Evolutionary conservation across 2,113 vertebrate species (phyloP), one percentile per base, ranked within the genome.

Genomic region (Gnathonemus echidnorhynchus): DNA sequence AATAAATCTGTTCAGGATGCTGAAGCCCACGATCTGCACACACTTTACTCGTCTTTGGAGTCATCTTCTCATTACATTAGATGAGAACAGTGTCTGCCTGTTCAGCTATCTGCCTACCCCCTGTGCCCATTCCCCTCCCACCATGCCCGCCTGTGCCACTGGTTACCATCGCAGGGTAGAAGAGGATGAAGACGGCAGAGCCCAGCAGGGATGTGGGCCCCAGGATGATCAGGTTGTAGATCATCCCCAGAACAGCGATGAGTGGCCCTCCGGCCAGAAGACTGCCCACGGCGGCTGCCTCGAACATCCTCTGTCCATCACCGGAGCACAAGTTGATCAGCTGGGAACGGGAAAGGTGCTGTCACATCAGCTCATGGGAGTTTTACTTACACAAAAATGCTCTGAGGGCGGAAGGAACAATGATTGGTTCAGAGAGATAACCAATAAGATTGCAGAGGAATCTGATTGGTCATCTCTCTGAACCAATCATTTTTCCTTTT

Each of bases 231-330:
- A 98, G 95, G 31, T 96, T 99, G 93, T 98, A 99, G 89, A 95
- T 94, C 91, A 98, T 97, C 86, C 98, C 98, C 66, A 99, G 94
- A 15, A 98, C 94, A 35, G 97, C 97, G 91, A 99, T 95, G 88
- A 99, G 93, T 39, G 98, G 98, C 70, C 97, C 97, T 2, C 97
- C 97, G 19, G 97, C 97, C 93, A 99, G 91, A 90, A 99, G 94
- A 92, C 97, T 98, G 93, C 98, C 98, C 90, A 98, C 96, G 0
- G 97, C 97, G 6, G 97, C 97, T 5, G 97, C 97, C 92, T 99
- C 98, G 66, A 97, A 99, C 97, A 99, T 97, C 92, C 98, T 95
- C 93, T 97, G 98, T 13, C 98, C 98, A 0, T 99, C 98, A 5
- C 93, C 97, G 92, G 97, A 98, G 90, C 97, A 98, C 31, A 99